Evolutionary conservation across 64 coral and sea anemone genomes (phyloP).

Genomic region (Stichodactyla helianthus): DNA sequence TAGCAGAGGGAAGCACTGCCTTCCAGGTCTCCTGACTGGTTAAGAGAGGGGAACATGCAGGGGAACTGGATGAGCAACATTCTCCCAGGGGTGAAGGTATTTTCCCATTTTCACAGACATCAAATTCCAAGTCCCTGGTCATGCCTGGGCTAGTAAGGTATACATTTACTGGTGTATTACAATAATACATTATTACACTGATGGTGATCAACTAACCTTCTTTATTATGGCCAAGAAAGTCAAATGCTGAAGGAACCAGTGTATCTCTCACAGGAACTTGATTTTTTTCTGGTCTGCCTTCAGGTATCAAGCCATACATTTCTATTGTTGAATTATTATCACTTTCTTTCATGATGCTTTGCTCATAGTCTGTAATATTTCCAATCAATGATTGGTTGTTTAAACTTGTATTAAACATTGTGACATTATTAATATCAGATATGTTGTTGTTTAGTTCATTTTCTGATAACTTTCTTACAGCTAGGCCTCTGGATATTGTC

Average conservation of each 20-base stretch:
- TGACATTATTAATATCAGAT: slow-evolving; percentile 39
- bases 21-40: too few species aligned
- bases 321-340: slow-evolving; percentile 58
- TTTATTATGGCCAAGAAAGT: slow-evolving; percentile 54
- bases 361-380: slow-evolving; percentile 45
- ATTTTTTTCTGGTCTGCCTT: slow-evolving; percentile 58
- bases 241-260: slow-evolving; percentile 71
- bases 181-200: too few species aligned
- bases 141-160: too few species aligned
- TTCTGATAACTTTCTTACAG: slow-evolving; percentile 6
- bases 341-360: slow-evolving; percentile 19
- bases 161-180: too few species aligned
- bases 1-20: too few species aligned
- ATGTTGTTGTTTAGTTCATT: slow-evolving; percentile 51
- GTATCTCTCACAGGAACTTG: slow-evolving; percentile 68
- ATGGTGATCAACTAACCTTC: slow-evolving; percentile 7
- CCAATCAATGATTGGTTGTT: slow-evolving; percentile 30
- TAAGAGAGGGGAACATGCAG: too few species aligned
- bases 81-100: too few species aligned
- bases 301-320: slow-evolving; percentile 42
- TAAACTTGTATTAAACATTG: slow-evolving; percentile 35
- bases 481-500: slow-evolving; percentile 42
- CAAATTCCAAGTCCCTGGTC: too few species aligned
- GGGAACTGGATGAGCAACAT: too few species aligned
- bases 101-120: too few species aligned